Evolutionary conservation across 2,888 invertebrate species (phyloP).

Genomic region (Trilocha varians): DNA sequence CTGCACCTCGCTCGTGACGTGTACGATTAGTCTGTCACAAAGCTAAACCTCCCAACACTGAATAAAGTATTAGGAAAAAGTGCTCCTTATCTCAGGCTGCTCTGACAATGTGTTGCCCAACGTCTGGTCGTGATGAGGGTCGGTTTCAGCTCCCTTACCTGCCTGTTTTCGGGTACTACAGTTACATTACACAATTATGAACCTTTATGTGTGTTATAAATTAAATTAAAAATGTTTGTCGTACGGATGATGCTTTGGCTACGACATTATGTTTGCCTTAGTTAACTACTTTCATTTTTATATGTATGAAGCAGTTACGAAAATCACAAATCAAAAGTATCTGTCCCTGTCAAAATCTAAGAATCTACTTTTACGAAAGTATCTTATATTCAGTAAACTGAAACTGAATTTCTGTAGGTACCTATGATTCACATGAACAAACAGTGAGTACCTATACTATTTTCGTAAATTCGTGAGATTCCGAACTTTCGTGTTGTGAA

Average conservation of each 20-base stretch:
- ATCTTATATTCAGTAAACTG: too few species aligned
- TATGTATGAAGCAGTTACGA: too few species aligned
- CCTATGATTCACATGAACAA: too few species aligned
- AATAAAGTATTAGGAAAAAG: conserved; percentile 73
- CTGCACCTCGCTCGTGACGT: conserved; percentile 59
- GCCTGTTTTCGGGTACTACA: conserved; percentile 2
- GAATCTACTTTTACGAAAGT: too few species aligned
- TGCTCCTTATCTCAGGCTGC: conserved; percentile 57
- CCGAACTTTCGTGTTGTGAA: not conserved
- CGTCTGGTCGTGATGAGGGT: conserved; percentile 67
- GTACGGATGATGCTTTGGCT: too few species aligned
- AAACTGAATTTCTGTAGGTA: too few species aligned
- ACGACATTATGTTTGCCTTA: too few species aligned
- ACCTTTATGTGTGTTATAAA: too few species aligned
- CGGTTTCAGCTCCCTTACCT: conserved; percentile 16
- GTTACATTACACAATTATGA: not conserved
- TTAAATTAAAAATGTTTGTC: too few species aligned
- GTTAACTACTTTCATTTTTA: too few species aligned
- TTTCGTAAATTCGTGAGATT: not conserved
- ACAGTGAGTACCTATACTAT: not conserved
- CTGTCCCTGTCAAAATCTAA: too few species aligned
- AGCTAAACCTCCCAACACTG: conserved; percentile 55
- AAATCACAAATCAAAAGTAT: too few species aligned
- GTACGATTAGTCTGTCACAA: conserved; percentile 67
- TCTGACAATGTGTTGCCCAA: conserved; percentile 27